These are phyloP conservation scores for Hycleus cichorii DNA, from an alignment of 1,140 invertebrate species.

Conservation along the genomic window DNA sequence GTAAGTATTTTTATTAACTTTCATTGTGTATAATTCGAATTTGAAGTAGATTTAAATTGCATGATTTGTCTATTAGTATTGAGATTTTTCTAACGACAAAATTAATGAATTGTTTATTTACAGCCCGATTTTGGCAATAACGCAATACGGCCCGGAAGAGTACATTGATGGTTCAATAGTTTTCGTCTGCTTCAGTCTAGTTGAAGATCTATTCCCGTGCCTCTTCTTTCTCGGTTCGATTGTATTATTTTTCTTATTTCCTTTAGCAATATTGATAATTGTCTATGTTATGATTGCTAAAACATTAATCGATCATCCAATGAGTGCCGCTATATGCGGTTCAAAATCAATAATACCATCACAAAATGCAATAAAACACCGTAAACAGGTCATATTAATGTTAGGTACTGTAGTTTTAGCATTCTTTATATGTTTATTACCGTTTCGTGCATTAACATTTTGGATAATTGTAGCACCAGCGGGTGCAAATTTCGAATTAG, in stretches of 20 bases:
- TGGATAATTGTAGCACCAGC: slow-evolving; percentile 72
- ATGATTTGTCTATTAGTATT: too few species aligned
- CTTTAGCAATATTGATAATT: slow-evolving; percentile 68
- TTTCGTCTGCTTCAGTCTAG: slow-evolving; percentile 67
- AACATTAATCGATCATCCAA: slow-evolving; percentile 72
- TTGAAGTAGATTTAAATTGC: too few species aligned
- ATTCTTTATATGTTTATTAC: slow-evolving; percentile 84
- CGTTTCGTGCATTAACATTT: slow-evolving; percentile 76
- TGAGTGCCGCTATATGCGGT: slow-evolving; percentile 32
- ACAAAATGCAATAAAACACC: slow-evolving; percentile 50
- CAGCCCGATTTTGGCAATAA: slow-evolving; percentile 74
- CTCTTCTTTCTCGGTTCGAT: slow-evolving; percentile 74
- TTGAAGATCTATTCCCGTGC: slow-evolving; percentile 62
- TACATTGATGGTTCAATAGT: slow-evolving; percentile 63
- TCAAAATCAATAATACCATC: slow-evolving; percentile 39
- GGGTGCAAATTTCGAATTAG: slow-evolving; percentile 53
- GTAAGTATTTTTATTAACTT: too few species aligned
- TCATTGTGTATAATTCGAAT: too few species aligned
- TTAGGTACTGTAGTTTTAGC: slow-evolving; percentile 81
- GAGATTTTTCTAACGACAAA: too few species aligned
- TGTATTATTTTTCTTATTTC: slow-evolving; percentile 75
- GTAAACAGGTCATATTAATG: slow-evolving; percentile 80
- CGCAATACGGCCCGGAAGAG: slow-evolving; percentile 58
- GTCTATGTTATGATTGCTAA: slow-evolving; percentile 77
- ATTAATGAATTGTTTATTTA: slow-evolving; percentile 30